These are phyloP conservation scores for Leguminivora glycinivorella DNA, from an alignment of 1,140 invertebrate species.

Conservation along the genomic window DNA sequence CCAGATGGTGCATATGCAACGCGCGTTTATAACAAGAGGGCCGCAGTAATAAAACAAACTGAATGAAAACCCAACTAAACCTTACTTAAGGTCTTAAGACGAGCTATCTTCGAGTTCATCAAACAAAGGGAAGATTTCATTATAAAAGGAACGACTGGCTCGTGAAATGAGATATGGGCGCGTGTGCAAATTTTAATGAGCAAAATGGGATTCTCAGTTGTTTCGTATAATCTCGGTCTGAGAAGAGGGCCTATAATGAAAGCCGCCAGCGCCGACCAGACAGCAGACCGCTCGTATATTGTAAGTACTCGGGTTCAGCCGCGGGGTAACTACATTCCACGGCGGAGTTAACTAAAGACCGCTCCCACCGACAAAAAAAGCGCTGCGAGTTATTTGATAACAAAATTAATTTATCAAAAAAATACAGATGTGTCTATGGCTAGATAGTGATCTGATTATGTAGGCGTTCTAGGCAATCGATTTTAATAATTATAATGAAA, in stretches of 20 bases:
- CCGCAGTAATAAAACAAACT: slow-evolving; percentile 24
- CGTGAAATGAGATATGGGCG: not conserved
- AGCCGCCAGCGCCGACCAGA: slow-evolving; percentile 32
- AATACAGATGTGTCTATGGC: no score
- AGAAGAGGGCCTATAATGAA: slow-evolving; percentile 30
- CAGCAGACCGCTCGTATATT: slow-evolving; percentile 31
- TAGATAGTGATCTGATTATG: no score
- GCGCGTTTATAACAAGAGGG: slow-evolving; percentile 11
- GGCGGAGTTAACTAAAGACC: slow-evolving; percentile 32
- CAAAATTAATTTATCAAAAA: not conserved
- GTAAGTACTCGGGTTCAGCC: slow-evolving; percentile 29
- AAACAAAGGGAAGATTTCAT: slow-evolving; percentile 19
- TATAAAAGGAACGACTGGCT: not conserved
- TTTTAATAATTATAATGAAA: no score
- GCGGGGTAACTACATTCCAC: slow-evolving; percentile 34
- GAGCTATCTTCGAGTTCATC: slow-evolving; percentile 10
- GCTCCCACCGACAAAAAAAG: slow-evolving; percentile 30
- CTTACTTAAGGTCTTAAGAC: not conserved
- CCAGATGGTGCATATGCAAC: slow-evolving; percentile 68
- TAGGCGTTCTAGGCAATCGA: no score
- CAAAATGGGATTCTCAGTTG: slow-evolving; percentile 21
- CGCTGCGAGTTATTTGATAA: slow-evolving; percentile 8
- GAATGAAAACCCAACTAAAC: slow-evolving; percentile 21
- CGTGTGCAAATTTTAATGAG: slow-evolving; percentile 22
- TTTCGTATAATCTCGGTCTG: slow-evolving; percentile 26